phyloP scores from a whole-genome alignment of 2,797 vertebrate species.

The Acropternis orthonyx region DNA sequence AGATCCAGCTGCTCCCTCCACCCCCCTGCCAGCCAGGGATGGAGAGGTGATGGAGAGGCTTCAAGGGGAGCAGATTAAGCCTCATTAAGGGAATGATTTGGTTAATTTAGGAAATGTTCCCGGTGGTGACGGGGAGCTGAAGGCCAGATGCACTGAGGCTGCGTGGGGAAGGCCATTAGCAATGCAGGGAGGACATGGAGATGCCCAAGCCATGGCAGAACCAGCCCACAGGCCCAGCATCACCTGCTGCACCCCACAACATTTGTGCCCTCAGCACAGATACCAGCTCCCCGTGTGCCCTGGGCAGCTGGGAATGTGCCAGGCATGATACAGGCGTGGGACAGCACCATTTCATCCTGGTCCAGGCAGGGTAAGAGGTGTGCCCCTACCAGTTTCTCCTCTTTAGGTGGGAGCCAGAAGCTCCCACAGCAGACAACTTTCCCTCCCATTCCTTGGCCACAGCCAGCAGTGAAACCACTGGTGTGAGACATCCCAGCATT shows the following conservation, averaged over 20 bases:
- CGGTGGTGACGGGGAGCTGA: not conserved
- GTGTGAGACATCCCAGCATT: not conserved
- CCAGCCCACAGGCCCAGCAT: not conserved
- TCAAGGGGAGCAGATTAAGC: not conserved
- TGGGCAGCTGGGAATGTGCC: accelerated
- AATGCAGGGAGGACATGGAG: accelerated
- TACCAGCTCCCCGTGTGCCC: accelerated
- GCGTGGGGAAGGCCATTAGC: not conserved
- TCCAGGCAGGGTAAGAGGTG: not conserved
- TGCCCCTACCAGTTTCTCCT: not conserved
- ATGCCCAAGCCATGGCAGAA: not conserved
- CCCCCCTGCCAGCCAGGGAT: not conserved
- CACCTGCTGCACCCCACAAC: not conserved
- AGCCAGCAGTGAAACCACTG: not conserved
- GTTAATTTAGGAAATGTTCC: not conserved
- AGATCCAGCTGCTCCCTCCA: not conserved
- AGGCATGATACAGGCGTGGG: accelerated
- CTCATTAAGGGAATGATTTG: not conserved
- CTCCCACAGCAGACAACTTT: not conserved
- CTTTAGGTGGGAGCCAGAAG: not conserved
- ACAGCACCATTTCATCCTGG: accelerated
- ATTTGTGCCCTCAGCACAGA: not conserved
- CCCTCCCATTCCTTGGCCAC: not conserved
- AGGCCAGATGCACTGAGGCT: not conserved
- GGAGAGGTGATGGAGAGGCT: not conserved